A percentile compares a stretch with the other conserved stretches of the same genome.
These are phyloP conservation scores for Leucania comma DNA, from an alignment of 2,888 invertebrate genomes.

Conservation along the genomic window DNA sequence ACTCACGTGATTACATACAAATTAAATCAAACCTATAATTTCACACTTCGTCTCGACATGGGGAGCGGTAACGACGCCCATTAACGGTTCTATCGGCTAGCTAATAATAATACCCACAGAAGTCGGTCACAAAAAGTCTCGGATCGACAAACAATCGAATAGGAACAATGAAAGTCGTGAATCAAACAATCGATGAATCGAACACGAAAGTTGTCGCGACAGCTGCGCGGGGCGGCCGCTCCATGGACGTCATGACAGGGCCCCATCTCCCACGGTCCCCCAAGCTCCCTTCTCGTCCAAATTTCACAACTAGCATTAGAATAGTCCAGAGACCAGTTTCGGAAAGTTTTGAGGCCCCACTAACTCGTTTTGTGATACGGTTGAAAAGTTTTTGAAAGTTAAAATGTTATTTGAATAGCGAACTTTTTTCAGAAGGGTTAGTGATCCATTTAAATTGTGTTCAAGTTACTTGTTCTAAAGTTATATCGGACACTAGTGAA, in stretches of 20 bases:
- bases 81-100: constrained; percentile 58
- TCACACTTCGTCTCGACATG: constrained; percentile 53
- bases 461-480: not conserved
- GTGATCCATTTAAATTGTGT: not conserved
- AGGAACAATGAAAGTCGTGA: constrained; percentile 83
- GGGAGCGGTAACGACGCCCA: constrained; percentile 51
- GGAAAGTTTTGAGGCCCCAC: constrained; percentile 46
- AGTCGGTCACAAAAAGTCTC: constrained; percentile 70
- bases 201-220: constrained; percentile 81
- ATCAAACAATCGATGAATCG: constrained; percentile 88
- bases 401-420: constrained; percentile 32
- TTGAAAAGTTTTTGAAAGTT: constrained; percentile 37
- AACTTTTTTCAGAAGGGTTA: constrained; percentile 10
- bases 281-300: constrained; percentile 68
- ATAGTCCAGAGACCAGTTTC: constrained; percentile 69
- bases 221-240: constrained; percentile 80
- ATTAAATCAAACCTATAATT: constrained; percentile 50
- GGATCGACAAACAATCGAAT: constrained; percentile 75
- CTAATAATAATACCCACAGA: constrained; percentile 73
- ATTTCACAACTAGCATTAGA: constrained; percentile 67
- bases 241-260: constrained; percentile 75
- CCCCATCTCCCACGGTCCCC: constrained; percentile 85
- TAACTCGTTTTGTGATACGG: constrained; percentile 37
- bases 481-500: constrained; percentile 38
- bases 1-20: constrained; percentile 24